Evolutionary conservation across 2,113 vertebrate genomes (phyloP).

Genomic region (Nannobrachium achirus): DNA sequence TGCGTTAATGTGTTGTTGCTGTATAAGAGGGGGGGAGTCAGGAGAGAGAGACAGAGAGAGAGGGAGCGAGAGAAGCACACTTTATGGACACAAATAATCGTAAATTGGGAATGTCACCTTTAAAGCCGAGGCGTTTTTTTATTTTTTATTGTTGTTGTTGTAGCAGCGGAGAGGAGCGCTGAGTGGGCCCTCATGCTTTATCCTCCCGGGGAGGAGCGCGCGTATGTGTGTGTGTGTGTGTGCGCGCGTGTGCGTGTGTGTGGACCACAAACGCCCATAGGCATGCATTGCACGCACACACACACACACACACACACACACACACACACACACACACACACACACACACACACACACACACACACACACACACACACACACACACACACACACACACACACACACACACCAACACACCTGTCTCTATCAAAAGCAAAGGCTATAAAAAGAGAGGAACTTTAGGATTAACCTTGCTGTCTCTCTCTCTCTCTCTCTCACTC

Average conservation of each 20-base stretch:
- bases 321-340: too few species aligned
- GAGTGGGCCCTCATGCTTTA: constrained; percentile 96
- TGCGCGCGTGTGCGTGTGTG: background rate
- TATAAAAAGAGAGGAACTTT: constrained; percentile 51
- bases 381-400: too few species aligned
- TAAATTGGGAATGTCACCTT: constrained; percentile 99
- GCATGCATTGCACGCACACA: too few species aligned
- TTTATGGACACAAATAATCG: constrained; percentile 99
- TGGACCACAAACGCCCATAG: too few species aligned
- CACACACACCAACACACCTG: constrained; percentile 52
- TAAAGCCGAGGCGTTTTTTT: constrained; percentile 97
- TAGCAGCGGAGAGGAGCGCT: constrained; percentile 85
- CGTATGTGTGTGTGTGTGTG: background rate
- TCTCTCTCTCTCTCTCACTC: too few species aligned
- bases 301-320: too few species aligned
- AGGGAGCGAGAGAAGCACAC: constrained; percentile 94
- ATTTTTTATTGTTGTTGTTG: constrained; percentile 98
- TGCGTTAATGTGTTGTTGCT: constrained; percentile 93
- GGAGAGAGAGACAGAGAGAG: too few species aligned
- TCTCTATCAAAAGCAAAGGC: constrained; percentile 87
- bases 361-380: too few species aligned
- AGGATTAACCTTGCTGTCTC: too few species aligned
- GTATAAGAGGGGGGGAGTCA: constrained; percentile 88
- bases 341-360: too few species aligned
- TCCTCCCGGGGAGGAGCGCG: constrained; percentile 84